Conservation (phyloP, 2,113 vertebrate species). For the Gasterosteus nipponicus region DNA sequence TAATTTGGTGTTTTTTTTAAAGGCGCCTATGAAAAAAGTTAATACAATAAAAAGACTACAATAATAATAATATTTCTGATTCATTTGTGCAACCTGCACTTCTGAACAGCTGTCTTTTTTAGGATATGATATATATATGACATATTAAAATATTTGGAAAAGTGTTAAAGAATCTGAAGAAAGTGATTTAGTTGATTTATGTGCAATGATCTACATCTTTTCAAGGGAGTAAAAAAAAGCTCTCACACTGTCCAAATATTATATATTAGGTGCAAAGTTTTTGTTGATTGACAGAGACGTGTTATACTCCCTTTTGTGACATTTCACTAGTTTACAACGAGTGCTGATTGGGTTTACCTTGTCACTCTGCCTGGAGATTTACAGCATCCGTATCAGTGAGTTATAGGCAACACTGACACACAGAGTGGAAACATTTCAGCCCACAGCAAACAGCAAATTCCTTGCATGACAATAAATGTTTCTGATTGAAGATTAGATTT, state of each 20-base stretch:
- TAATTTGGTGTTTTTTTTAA: too few relatives aligned
- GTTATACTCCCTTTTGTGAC: neutral
- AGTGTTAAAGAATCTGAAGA: too few relatives aligned
- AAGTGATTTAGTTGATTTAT: too few relatives aligned
- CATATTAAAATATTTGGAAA: neutral
- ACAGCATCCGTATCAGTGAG: neutral
- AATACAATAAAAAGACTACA: too few relatives aligned
- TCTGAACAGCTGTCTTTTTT: neutral
- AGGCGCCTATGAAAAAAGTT: too few relatives aligned
- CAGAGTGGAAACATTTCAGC: slow-evolving; percentile 13
- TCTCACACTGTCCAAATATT: too few relatives aligned
- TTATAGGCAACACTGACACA: slow-evolving; percentile 13
- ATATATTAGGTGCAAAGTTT: neutral
- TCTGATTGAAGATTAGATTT: slow-evolving; percentile 17
- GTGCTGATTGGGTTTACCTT: neutral
- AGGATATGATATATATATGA: too few relatives aligned
- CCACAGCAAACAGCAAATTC: neutral
- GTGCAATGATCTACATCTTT: too few relatives aligned
- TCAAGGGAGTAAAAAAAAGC: too few relatives aligned
- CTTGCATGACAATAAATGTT: too few relatives aligned
- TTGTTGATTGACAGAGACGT: neutral
- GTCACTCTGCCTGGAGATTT: neutral
- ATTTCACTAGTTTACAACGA: neutral
- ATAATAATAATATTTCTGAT: too few relatives aligned
- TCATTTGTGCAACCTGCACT: neutral